These are phyloP conservation scores for Fratercula arctica DNA, from an alignment of 2,797 vertebrate species.

Conservation along the genomic window DNA sequence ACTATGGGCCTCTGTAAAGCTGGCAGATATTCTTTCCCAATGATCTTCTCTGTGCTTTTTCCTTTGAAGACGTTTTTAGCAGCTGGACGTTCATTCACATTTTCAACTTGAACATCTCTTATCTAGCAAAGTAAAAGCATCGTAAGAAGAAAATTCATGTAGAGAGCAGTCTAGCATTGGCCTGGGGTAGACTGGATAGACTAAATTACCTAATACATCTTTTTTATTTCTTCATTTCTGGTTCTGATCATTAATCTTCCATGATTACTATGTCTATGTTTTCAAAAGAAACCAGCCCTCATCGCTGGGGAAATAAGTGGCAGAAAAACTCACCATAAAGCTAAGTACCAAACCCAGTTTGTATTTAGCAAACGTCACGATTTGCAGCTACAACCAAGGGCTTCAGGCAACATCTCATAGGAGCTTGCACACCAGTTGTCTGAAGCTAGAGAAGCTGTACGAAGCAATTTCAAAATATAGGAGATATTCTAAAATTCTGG, in stretches of 20 bases:
- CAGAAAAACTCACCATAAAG: not conserved
- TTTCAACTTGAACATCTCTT: constrained; percentile 84
- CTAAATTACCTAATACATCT: not conserved
- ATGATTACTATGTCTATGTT: not conserved
- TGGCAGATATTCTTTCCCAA: constrained; percentile 80
- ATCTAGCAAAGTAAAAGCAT: constrained; percentile 79
- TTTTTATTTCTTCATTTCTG: not conserved
- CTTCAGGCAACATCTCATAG: not conserved
- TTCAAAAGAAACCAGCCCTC: not conserved
- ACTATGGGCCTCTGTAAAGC: constrained; percentile 87
- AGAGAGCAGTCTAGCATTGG: not conserved
- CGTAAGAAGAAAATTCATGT: not conserved
- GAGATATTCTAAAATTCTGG: not conserved
- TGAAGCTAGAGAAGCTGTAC: not conserved
- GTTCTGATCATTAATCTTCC: not conserved
- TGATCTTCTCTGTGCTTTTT: constrained; percentile 78
- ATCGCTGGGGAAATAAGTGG: not conserved
- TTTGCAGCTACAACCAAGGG: not conserved
- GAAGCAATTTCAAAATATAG: not conserved
- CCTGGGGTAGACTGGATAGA: not conserved
- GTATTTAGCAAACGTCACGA: not conserved
- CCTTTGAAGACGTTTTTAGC: constrained; percentile 86
- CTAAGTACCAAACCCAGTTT: not conserved
- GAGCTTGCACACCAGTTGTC: not conserved
- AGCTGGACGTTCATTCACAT: constrained; percentile 75